phyloP scores from a whole-genome alignment of 2,888 invertebrate genomes.

The Synanthedon tipuliformis region DNA sequence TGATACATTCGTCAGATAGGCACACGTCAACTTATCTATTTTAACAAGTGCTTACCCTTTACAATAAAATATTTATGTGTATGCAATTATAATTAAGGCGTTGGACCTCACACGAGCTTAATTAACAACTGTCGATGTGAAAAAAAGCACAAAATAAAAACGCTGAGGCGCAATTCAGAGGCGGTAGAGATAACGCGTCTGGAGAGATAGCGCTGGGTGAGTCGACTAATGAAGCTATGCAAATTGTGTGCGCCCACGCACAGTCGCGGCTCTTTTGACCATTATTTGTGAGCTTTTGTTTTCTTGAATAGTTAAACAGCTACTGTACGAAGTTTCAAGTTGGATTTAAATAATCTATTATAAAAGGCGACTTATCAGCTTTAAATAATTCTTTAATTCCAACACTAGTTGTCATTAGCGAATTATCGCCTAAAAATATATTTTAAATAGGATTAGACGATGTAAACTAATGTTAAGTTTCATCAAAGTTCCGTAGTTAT shows the following conservation, averaged over 20 bases:
- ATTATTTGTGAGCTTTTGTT: not conserved
- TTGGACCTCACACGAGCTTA: slow-evolving; percentile 51
- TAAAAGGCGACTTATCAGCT: no score
- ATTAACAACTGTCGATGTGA: slow-evolving; percentile 32
- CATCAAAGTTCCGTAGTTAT: no score
- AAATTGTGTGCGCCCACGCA: slow-evolving; percentile 30
- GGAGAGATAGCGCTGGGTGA: slow-evolving; percentile 16
- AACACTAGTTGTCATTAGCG: no score
- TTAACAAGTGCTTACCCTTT: not conserved
- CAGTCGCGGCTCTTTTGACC: slow-evolving; percentile 5
- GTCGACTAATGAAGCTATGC: slow-evolving; percentile 44
- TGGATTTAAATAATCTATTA: no score
- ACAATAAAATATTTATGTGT: not conserved
- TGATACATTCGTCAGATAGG: no score
- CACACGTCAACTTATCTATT: not conserved
- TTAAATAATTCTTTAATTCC: no score
- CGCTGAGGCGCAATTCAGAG: slow-evolving; percentile 19
- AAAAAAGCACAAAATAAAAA: slow-evolving; percentile 15
- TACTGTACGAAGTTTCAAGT: no score
- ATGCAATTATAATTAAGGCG: slow-evolving; percentile 40
- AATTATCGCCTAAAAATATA: no score
- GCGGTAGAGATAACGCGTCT: slow-evolving; percentile 15
- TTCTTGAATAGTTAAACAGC: not conserved
- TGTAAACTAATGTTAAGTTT: no score
- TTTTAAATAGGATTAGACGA: no score